These are phyloP conservation scores for Phataginus tetradactyla DNA, from an alignment of 2,797 vertebrate species.

Conservation along the genomic window DNA sequence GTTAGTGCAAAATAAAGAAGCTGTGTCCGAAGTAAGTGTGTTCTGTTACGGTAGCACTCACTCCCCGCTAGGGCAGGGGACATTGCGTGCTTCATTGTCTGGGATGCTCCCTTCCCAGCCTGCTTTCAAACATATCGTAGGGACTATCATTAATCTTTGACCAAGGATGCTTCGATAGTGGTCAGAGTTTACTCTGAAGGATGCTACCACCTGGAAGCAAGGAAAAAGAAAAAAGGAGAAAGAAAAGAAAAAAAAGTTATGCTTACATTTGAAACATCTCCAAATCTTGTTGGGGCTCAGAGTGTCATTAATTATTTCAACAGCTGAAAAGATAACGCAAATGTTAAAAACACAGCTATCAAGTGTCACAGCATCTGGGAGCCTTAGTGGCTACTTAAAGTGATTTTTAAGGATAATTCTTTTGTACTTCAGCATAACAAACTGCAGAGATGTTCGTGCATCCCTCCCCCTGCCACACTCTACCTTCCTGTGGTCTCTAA, in stretches of 20 bases:
- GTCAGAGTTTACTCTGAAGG: background rate
- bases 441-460: background rate
- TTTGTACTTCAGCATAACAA: background rate
- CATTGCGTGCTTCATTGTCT: rapidly evolving
- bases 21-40: background rate
- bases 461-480: background rate
- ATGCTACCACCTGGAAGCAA: background rate
- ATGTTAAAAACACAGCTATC: background rate
- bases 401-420: background rate
- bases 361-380: background rate
- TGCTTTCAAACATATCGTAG: background rate
- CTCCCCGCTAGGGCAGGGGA: background rate
- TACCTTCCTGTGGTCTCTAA: background rate
- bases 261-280: background rate
- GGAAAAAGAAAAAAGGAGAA: background rate
- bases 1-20: background rate
- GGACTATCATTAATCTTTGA: background rate
- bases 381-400: background rate
- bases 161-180: background rate
- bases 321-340: background rate
- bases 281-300: background rate
- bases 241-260: background rate
- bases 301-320: background rate
- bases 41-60: too few relatives aligned
- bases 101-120: background rate